Base-by-base conservation (phyloP, 2,888 invertebrate species). In the Hydrotaea diabolus region DNA sequence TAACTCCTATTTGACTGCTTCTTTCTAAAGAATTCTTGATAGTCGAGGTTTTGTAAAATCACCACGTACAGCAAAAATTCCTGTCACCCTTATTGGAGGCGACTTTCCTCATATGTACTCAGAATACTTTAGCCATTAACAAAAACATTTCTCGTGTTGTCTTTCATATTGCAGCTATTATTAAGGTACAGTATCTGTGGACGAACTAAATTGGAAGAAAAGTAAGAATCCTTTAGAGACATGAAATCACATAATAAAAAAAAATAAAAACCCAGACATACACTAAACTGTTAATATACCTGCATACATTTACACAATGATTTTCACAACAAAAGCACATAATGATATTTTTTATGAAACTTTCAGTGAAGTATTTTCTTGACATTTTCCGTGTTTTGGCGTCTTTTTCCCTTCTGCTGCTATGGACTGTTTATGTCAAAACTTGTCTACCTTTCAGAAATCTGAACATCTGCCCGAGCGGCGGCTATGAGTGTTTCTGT, bases 381-480 rank as follows among this genome's bases (percentile, higher is more conserved):
- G 4, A 13, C 26, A 26, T 21, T 59, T 59, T 59, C 26, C 4
- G 15, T 9, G 19, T 23, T 57, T 17, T 23, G n/a, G n/a, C n/a
- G n/a, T 57, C 11, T 59, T 59, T 59, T 59, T 15, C 26, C 26
- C 23, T 55, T 19, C 13, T 43, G 43, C 46, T 15, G 9, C 73
- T 55, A 43, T 66, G 39, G 74, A 79, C 66, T 57, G 73, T 74
- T 73, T 39, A 73, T 66, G 66, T 55, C 74, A 79, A 74, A 74
- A 66, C 73, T 79, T 74, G 66, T 74, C 79, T 79, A 57, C 64
- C 26, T 26, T 19, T 19, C 8, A 36, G 43, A 66, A 26, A 66
- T 19, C 23, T 9, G 17, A 46, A 46, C 23, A 46, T 59, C 26
- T 59, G 59, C 15, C 59, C 19, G 23, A 2, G 23, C 26, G 23